Evolutionary conservation across 2,888 invertebrate genomes (phyloP), one percentile per base, ranked within the genome.

Genomic region (Sphinx pinastri): DNA sequence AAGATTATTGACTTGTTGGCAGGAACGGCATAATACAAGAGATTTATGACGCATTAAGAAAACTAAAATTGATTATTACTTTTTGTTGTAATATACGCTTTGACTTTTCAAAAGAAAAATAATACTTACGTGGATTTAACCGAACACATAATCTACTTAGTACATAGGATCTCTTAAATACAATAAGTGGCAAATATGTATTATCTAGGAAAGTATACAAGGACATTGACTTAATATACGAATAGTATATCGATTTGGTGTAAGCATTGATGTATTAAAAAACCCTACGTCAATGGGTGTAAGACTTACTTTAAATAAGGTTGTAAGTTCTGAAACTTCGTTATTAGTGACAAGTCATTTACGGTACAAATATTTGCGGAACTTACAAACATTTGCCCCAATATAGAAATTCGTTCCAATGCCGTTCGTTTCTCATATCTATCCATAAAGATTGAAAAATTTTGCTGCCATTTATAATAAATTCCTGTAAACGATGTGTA

Each of bases 181-280:
- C 38, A 3, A 38, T 5, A 47, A 54, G 54, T 16, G 54, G 16
- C 16, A n/a, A 54, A 16, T 47, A 60, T 59, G 16, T 11, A 38
- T 38, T 38, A 63, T 19, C 13, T 49, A 47, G 16, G 19, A 13
- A 47, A 63, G 13, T 49, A 47, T n/a, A 63, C 49, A 63, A 47
- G 49, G 19, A 54, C 72, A 59, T 71, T 72, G 67, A 63, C 38
- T 73, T 74, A 60, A 71, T 66, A 70, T 70, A 12, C 54, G 49
- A 69, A 69, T 72, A 72, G 67, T 71, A 71, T 66, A 55, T 71
- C 74, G 72, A 72, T 70, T 63, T 63, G 47, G 7, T 47, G 13
- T n/a, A n/a, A n/a, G n/a, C n/a, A n/a, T n/a, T n/a, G n/a, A n/a
- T n/a, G n/a, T n/a, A n/a, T n/a, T n/a, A n/a, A n/a, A n/a, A n/a